A percentile compares a stretch with the other conserved stretches of the same genome.
phyloP scores from a whole-genome alignment of 2,113 vertebrate species.

The Gambusia holbrooki region DNA sequence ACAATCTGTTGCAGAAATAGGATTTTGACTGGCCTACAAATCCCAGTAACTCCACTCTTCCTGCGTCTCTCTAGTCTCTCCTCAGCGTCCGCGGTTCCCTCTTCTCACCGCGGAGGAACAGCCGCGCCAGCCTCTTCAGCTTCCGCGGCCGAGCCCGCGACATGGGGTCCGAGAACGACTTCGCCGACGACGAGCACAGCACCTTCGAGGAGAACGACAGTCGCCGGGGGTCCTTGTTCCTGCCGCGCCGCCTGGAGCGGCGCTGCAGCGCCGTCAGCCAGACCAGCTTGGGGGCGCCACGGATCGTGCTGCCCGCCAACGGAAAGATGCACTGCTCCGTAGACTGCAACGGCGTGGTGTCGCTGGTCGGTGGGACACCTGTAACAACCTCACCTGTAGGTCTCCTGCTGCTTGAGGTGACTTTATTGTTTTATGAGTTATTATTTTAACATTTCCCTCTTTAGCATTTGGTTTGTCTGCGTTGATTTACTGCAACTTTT shows the following conservation, averaged over 20 bases:
- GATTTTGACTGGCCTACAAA: too few relatives aligned
- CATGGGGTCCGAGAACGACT: slow-evolving; percentile 94
- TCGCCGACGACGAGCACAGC: slow-evolving; percentile 95
- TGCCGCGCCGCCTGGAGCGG: slow-evolving; percentile 87
- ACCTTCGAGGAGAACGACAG: slow-evolving; percentile 96
- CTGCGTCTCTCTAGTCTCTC: slow-evolving; percentile 81
- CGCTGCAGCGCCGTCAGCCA: slow-evolving; percentile 92
- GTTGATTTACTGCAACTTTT: background rate
- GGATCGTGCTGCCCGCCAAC: slow-evolving; percentile 87
- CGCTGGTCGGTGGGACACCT: slow-evolving; percentile 89
- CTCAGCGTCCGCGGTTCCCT: slow-evolving; percentile 90
- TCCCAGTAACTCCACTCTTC: background rate
- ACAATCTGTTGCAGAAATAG: too few relatives aligned
- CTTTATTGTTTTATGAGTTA: slow-evolving; percentile 44
- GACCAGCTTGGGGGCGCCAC: slow-evolving; percentile 85
- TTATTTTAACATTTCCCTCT: slow-evolving; percentile 11
- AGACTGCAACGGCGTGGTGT: slow-evolving; percentile 97
- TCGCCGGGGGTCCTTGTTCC: slow-evolving; percentile 91
- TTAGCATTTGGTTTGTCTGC: background rate
- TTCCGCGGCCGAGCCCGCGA: slow-evolving; percentile 89
- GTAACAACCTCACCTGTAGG: slow-evolving; percentile 87
- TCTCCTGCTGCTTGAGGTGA: slow-evolving; percentile 94
- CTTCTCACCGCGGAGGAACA: slow-evolving; percentile 91
- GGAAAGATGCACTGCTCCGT: slow-evolving; percentile 97
- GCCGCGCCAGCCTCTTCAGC: slow-evolving; percentile 91